Evolutionary conservation across 2,113 vertebrate species (phyloP).

Genomic region (Macquaria australasica): DNA sequence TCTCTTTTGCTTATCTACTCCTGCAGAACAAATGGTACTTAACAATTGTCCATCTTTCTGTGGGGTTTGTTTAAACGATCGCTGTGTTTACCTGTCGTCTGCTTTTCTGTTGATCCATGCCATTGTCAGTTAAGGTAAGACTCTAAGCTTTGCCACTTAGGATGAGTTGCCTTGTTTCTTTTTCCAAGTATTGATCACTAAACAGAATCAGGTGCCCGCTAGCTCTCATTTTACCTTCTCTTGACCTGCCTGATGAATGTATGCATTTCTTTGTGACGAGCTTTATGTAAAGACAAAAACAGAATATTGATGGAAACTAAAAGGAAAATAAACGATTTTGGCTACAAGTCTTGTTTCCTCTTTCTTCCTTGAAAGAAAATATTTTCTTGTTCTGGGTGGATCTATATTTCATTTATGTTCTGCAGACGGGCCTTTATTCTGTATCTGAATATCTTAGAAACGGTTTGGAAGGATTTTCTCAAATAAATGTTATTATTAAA

Average conservation of each 20-base stretch:
- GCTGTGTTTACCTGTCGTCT: background rate
- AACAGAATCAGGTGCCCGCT: conserved; percentile 28
- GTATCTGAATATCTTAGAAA: conserved; percentile 8
- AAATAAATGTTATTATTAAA: background rate
- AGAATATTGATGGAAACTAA: conserved; percentile 39
- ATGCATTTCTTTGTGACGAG: conserved; percentile 66
- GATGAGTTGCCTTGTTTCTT: conserved; percentile 34
- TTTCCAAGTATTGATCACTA: conserved; percentile 25
- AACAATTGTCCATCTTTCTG: conserved; percentile 7
- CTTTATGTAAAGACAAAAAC: conserved; percentile 67
- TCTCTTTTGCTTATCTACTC: conserved; percentile 13
- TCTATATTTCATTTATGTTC: background rate
- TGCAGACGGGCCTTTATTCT: background rate
- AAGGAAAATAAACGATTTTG: conserved; percentile 72
- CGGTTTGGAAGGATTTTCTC: background rate
- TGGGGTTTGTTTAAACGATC: background rate
- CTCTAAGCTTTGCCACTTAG: conserved; percentile 7
- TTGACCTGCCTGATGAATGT: conserved; percentile 74
- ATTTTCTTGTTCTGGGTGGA: background rate
- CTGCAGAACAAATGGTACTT: conserved; percentile 5
- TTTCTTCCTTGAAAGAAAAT: conserved; percentile 10
- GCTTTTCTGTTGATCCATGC: conserved; percentile 23
- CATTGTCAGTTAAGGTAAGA: conserved; percentile 22
- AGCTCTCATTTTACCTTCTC: conserved; percentile 29
- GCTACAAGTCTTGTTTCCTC: conserved; percentile 4